A percentile compares a stretch with the other conserved stretches of the same genome.
Conservation (phyloP, 2,888 invertebrate species). For the Meiosimyza decipiens region DNA sequence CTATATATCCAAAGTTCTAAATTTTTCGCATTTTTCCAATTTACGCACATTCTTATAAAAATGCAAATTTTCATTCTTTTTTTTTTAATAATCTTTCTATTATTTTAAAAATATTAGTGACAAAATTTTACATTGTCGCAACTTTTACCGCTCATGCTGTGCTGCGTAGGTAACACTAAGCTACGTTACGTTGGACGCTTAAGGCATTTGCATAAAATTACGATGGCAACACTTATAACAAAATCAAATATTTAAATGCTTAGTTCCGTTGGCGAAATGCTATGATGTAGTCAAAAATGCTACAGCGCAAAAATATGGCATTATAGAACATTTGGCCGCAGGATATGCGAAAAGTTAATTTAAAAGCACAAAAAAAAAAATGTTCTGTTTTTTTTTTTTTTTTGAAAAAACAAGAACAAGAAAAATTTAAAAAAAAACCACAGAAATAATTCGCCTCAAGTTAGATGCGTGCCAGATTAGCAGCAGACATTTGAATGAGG, state of each 20-base stretch:
- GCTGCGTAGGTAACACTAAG: not conserved
- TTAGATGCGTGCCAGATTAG: not conserved
- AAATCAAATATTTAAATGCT: conserved; percentile 4
- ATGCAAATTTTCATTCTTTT: conserved; percentile 6
- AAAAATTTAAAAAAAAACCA: not conserved
- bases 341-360: conserved; percentile 28
- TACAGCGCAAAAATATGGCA: not conserved
- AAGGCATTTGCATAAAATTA: conserved; percentile 14
- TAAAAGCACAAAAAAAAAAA: conserved; percentile 14
- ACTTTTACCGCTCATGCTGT: not conserved
- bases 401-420: not conserved
- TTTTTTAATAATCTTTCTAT: too few relatives aligned
- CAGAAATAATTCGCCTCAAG: not conserved
- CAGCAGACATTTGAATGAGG: conserved; percentile 1
- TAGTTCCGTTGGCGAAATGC: conserved; percentile 3
- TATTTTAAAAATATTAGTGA: too few relatives aligned
- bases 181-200: not conserved
- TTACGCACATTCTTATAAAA: conserved; percentile 3
- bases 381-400: too few relatives aligned
- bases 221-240: conserved; percentile 12
- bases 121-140: too few relatives aligned
- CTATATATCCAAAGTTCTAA: too few relatives aligned
- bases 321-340: conserved; percentile 12
- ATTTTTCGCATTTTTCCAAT: too few relatives aligned
- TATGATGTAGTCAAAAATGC: not conserved